Conservation (phyloP, 2,113 vertebrate genomes). For the Prionailurus bengalensis region DNA sequence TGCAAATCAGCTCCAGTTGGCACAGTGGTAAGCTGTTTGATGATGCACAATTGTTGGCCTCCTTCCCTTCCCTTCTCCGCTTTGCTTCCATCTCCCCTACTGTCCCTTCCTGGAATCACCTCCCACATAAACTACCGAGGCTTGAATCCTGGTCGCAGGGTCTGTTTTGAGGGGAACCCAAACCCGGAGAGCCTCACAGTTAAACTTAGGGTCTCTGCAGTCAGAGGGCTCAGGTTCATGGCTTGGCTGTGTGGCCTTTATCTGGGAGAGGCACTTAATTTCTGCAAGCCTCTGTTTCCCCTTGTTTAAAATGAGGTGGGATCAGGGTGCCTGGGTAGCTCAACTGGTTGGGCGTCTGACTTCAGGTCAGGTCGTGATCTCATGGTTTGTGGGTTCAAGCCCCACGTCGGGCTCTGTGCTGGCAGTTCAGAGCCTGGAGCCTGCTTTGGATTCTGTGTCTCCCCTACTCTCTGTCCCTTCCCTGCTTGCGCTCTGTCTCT, state of each 20-base stretch:
- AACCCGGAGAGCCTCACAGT: neutral
- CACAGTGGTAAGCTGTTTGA: neutral
- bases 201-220: neutral
- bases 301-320: neutral
- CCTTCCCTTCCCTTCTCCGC: neutral
- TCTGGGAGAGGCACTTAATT: neutral
- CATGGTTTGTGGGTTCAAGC: no score
- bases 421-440: no score
- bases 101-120: neutral
- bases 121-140: neutral
- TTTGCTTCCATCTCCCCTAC: neutral
- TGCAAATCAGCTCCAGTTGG: neutral
- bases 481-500: no score
- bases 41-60: neutral
- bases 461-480: no score
- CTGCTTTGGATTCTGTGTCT: no score
- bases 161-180: neutral
- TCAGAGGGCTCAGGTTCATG: neutral
- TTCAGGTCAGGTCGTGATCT: no score
- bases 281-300: neutral
- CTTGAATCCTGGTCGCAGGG: neutral
- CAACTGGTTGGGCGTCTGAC: no score
- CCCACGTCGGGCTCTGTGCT: no score
- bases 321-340: no score
- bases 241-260: neutral